phyloP scores from a whole-genome alignment of 2,797 vertebrate genomes.

The Sparus aurata region DNA sequence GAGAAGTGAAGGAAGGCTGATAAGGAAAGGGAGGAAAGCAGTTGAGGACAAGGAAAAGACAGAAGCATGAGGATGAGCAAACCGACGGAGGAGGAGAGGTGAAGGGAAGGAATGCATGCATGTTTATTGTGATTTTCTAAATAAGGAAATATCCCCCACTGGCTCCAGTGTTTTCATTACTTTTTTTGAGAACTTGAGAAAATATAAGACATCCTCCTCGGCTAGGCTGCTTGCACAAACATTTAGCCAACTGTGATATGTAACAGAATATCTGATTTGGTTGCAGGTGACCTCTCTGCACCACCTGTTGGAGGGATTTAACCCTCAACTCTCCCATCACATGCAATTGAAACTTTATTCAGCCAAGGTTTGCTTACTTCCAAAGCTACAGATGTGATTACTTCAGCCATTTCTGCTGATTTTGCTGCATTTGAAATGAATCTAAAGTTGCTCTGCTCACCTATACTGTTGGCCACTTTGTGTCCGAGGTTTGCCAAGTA shows the following conservation, averaged over 20 bases:
- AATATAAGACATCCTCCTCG: constrained; percentile 11
- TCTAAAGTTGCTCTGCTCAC: constrained; percentile 26
- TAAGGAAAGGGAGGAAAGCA: constrained; percentile 22
- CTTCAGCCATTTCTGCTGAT: not conserved
- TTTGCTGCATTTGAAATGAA: constrained; percentile 7
- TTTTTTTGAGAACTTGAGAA: constrained; percentile 45
- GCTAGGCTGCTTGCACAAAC: not conserved
- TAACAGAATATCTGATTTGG: constrained; percentile 29
- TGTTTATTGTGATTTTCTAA: constrained; percentile 73
- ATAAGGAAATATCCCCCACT: constrained; percentile 57
- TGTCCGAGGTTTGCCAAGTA: constrained; percentile 34
- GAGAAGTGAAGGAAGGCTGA: not conserved
- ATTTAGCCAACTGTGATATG: constrained; percentile 8
- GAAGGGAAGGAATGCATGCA: constrained; percentile 58
- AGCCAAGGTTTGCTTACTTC: constrained; percentile 7
- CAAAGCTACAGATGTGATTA: constrained; percentile 30
- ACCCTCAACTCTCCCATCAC: not conserved
- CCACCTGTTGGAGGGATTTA: constrained; percentile 51
- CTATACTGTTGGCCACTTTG: not conserved
- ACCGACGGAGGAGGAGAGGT: constrained; percentile 20
- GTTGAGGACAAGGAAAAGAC: not conserved
- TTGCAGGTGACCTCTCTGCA: constrained; percentile 1
- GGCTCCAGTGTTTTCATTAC: constrained; percentile 44
- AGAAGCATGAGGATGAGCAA: not conserved
- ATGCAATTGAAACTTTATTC: constrained; percentile 2